Percentiles rank a stretch among this genome's conserved stretches.
phyloP scores from a whole-genome alignment of 2,113 vertebrate genomes.

The Numida meleagris region DNA sequence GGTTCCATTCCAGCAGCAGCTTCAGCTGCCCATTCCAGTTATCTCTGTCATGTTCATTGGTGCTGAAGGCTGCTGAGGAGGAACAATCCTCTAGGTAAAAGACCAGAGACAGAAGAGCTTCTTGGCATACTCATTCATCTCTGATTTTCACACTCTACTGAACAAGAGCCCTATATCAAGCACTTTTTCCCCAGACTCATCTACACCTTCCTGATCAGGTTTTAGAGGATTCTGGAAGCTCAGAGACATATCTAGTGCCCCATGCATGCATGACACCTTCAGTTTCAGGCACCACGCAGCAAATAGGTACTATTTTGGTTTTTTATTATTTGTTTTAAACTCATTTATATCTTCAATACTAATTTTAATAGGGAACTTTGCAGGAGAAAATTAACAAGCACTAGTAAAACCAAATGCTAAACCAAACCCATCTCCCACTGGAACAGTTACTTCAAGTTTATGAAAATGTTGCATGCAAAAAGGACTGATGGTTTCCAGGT shows the following conservation, averaged over 20 bases:
- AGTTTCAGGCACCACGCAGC: neutral
- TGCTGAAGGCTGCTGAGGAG: slow-evolving; percentile 79
- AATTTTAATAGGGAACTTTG: neutral
- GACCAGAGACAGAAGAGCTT: neutral
- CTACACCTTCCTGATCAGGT: accelerated
- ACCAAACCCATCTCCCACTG: neutral
- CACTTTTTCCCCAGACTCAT: neutral
- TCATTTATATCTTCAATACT: neutral
- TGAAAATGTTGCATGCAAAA: neutral
- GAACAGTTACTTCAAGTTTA: neutral
- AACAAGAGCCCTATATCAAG: neutral
- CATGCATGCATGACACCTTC: neutral
- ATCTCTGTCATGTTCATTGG: slow-evolving; percentile 80
- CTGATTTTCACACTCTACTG: neutral
- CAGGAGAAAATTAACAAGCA: neutral
- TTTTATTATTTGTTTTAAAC: neutral
- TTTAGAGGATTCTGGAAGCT: neutral
- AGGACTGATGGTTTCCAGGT: neutral
- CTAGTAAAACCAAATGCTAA: neutral
- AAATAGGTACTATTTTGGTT: neutral
- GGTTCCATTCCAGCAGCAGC: slow-evolving; percentile 84
- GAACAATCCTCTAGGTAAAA: neutral
- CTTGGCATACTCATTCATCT: neutral
- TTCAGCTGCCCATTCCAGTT: slow-evolving; percentile 85
- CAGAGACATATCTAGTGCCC: neutral